Conservation (phyloP, 2,113 vertebrate species). For the Girardinichthys multiradiatus region DNA sequence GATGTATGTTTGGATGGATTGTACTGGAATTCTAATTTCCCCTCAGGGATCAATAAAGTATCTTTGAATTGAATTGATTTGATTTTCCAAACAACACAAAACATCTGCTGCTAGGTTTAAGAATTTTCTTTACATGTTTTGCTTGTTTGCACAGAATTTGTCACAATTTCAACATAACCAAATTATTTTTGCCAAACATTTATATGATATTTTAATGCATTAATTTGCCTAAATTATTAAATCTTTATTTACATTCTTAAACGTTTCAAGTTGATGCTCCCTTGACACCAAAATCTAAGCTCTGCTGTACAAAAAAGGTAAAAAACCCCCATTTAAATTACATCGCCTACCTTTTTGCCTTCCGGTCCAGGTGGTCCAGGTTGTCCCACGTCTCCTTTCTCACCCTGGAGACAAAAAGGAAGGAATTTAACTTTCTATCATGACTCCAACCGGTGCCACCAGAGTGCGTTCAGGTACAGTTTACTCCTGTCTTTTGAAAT, state of each 20-base stretch:
- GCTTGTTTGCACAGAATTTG: not conserved
- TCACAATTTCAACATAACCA: no score
- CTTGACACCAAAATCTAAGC: not conserved
- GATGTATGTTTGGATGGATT: no score
- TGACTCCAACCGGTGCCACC: not conserved
- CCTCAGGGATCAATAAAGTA: no score
- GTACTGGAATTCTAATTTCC: no score
- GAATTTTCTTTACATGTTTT: not conserved
- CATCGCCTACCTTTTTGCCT: constrained; percentile 81
- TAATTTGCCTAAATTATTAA: not conserved
- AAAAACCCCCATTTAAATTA: not conserved
- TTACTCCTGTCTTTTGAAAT: no score
- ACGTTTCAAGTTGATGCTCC: not conserved
- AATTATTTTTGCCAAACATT: no score
- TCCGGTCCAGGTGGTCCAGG: constrained; percentile 79
- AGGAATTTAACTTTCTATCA: not conserved
- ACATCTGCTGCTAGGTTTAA: not conserved
- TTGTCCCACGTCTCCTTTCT: constrained; percentile 82
- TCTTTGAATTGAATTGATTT: no score
- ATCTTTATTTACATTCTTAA: not conserved
- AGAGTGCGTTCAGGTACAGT: no score
- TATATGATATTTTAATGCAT: no score
- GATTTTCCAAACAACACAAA: not conserved
- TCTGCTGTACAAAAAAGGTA: not conserved
- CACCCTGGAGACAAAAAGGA: constrained; percentile 76